Percentiles rank a stretch among this genome's conserved stretches.
These are phyloP conservation scores for Rhombomys opimus DNA, from an alignment of 2,113 vertebrate species.

Conservation along the genomic window DNA sequence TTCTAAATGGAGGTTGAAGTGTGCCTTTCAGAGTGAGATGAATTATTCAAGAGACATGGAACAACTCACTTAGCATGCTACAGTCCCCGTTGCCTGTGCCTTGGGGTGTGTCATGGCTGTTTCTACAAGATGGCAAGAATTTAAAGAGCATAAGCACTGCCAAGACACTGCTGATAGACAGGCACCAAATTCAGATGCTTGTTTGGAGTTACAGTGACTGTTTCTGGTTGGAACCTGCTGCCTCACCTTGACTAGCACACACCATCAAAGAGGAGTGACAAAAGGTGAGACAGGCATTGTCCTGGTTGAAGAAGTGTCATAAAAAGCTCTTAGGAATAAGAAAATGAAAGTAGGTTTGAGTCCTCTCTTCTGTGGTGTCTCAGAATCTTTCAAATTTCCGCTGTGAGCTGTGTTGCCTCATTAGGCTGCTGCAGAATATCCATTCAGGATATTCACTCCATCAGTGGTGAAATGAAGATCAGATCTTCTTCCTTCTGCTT, in stretches of 20 bases:
- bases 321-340: constrained; percentile 49
- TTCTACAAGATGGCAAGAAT: constrained; percentile 1
- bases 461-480: constrained; percentile 66
- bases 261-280: background rate
- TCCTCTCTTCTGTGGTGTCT: constrained; percentile 21
- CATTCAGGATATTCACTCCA: constrained; percentile 63
- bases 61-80: fast-evolving
- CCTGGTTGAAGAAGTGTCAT: constrained; percentile 40
- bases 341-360: constrained; percentile 57
- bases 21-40: background rate
- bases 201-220: background rate
- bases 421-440: constrained; percentile 50
- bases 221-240: background rate
- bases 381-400: constrained; percentile 76
- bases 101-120: background rate
- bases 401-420: constrained; percentile 52
- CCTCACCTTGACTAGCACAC: background rate
- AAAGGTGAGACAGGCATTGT: background rate
- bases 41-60: background rate
- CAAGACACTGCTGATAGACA: background rate
- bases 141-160: background rate
- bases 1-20: constrained; percentile 26
- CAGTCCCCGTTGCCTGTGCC: background rate
- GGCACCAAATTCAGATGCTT: constrained; percentile 29
- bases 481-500: constrained; percentile 51